Evolutionary conservation across 2,797 vertebrate genomes (phyloP), one percentile per base, ranked within the genome.

Genomic region (Takifugu rubripes): DNA sequence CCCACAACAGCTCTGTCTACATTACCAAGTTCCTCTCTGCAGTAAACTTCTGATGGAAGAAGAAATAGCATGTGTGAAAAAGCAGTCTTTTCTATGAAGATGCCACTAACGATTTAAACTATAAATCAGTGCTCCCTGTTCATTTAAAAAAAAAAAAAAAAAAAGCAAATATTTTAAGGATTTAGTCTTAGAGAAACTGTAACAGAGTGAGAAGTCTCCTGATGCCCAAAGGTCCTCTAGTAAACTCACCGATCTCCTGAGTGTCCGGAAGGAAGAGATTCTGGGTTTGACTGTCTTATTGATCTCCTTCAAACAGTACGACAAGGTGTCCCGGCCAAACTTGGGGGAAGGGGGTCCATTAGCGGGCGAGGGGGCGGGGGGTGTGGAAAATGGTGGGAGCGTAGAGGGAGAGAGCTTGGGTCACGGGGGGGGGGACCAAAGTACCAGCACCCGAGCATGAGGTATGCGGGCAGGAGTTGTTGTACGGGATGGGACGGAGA

Each of bases 261-360:
- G 90, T 65, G 91, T 95, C 92, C 93, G 90, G 93, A 96, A 94
- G 83, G 94, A 94, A 64, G 93, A 92, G 88, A 96, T 94, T 93
- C 94, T 90, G 79, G 94, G 94, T 94, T 96, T 96, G 92, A 96
- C 94, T 84, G 94, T 94, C 92, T 93, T 95, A 95, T 94, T 96
- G 92, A 96, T 94, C 92, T 96, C 94, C 84, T 93, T 95, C 92
- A 96, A 93, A 93, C 92, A 94, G 93, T 95, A 94, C 83, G 93
- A 93, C 91, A 96, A 88, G 69, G 94, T 92, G 86, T 95, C 94
- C 87, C 92, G 93, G 91, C 91, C 91, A 87, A 94, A 94, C 90
- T 94, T 94, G 77, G 94, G 94, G 91, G 93, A 95, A n/a, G 91
- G 88, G 92, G 92, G 90, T 94, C 93, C 93, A n/a, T 95, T 95